Evolutionary conservation across 2,888 invertebrate genomes (phyloP).

Genomic region (Tetranychus piercei): DNA sequence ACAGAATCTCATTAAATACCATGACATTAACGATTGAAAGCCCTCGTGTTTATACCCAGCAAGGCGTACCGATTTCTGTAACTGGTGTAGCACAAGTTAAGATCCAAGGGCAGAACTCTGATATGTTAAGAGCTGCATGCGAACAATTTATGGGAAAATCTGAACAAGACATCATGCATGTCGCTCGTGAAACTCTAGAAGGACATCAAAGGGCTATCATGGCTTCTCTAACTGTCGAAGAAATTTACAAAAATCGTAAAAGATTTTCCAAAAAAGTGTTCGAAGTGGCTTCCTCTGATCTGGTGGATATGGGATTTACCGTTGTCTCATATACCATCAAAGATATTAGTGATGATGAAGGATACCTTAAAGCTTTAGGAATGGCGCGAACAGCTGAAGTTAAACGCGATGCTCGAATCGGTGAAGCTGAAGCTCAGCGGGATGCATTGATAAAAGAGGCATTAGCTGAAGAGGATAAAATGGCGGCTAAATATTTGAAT

Average conservation of each 20-base stretch:
- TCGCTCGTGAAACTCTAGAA: conserved; percentile 74
- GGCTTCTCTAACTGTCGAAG: conserved; percentile 92
- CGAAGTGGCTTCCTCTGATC: conserved; percentile 80
- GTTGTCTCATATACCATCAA: conserved; percentile 85
- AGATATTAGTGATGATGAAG: conserved; percentile 85
- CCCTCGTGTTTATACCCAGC: conserved; percentile 83
- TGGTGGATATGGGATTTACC: conserved; percentile 89
- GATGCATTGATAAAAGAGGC: conserved; percentile 81
- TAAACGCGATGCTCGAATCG: conserved; percentile 84
- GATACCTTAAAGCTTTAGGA: conserved; percentile 78
- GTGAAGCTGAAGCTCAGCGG: conserved; percentile 79
- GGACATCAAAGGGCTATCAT: conserved; percentile 87
- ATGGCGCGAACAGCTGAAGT: conserved; percentile 88
- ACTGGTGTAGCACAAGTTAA: conserved; percentile 75
- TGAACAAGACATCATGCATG: conserved; percentile 70
- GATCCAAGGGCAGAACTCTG: conserved; percentile 70
- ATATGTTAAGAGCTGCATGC: conserved; percentile 73
- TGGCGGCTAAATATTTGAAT: conserved; percentile 75
- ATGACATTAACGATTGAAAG: conserved; percentile 93
- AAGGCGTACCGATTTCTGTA: conserved; percentile 89
- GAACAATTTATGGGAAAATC: conserved; percentile 79
- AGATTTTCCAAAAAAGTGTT: conserved; percentile 81
- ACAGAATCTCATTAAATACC: conserved; percentile 78
- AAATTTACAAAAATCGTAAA: conserved; percentile 85
- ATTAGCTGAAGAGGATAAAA: conserved; percentile 77